Percentiles rank a stretch among this genome's conserved stretches.
Conservation (phyloP, 2,888 invertebrate genomes). For the Torymus tubicola region DNA sequence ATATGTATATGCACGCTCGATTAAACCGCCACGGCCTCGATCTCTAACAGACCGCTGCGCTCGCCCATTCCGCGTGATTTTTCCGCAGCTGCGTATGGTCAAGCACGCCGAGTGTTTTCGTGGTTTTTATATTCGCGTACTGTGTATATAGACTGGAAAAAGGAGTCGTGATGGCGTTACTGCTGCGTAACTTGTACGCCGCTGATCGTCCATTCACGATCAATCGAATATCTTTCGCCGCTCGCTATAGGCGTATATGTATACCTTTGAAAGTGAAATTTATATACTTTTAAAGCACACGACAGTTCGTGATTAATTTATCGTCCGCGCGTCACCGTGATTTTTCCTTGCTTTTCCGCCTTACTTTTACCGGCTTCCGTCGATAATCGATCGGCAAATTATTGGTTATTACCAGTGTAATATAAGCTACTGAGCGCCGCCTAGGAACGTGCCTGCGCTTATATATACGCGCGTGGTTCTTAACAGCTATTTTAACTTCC, state of each 20-base stretch:
- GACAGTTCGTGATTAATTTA: constrained; percentile 31
- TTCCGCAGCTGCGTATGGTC: too few relatives aligned
- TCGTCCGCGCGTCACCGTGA: neutral
- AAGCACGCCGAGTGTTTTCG: too few relatives aligned
- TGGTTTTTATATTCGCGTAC: too few relatives aligned
- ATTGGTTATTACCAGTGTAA: constrained; percentile 45
- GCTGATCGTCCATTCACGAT: constrained; percentile 30
- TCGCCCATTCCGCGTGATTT: too few relatives aligned
- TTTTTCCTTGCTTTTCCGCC: too few relatives aligned
- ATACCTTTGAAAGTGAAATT: constrained; percentile 42
- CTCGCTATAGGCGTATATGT: neutral
- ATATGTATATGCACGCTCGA: constrained; percentile 54
- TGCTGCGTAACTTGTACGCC: neutral
- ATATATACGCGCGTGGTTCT: neutral
- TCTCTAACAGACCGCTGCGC: constrained; percentile 35
- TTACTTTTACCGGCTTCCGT: constrained; percentile 14
- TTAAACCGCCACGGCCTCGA: constrained; percentile 61
- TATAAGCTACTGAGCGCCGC: constrained; percentile 24
- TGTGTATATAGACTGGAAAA: too few relatives aligned
- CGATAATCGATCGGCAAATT: constrained; percentile 45
- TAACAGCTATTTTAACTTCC: constrained; percentile 31
- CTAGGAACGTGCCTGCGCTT: neutral
- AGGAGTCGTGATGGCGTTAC: too few relatives aligned
- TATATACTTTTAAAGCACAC: neutral
- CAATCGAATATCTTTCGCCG: constrained; percentile 12